Evolutionary conservation across 2,888 invertebrate species (phyloP), one percentile per base, ranked within the genome.

Genomic region (Lasioglossum morio): DNA sequence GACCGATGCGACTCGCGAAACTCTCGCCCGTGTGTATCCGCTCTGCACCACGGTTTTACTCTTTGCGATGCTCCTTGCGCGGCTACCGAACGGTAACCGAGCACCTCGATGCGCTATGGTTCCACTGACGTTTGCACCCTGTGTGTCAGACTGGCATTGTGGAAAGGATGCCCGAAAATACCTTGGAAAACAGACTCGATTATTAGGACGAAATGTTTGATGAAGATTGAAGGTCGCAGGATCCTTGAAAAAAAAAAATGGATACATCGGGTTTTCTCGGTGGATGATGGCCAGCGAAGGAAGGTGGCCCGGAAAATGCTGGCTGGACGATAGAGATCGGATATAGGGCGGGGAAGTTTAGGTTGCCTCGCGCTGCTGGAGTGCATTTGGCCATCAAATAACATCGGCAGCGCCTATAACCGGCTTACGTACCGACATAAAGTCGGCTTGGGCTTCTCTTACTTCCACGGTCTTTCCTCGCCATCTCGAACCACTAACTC

Each of bases 321-420:
- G 73, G 86, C 91, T 82, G 92, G 92, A 92, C 92, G 91, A 93
- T 93, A 92, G 91, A 92, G 93, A 93, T 93, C 92, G 91, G 92
- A 91, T 92, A 91, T 88, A 90, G 89, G 81, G 82, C 23, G 85
- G 78, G 73, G 81, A 81, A 84, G 85, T 85, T 91, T 89, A 91
- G 91, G 93, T 90, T 92, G 92, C 92, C 90, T 93, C 90, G 87
- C 91, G 90, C 86, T 89, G 91, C 91, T 91, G 92, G 92, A 95
- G 95, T 95, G 95, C 95, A 95, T 95, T 95, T 95, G 94, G 94
- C 95, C 95, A 95, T 95, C 95, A 95, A 95, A 95, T 95, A 95
- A 94, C 94, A 95, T 95, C 93, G 95, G 95, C 94, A 94, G 94
- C 92, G 93, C 93, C 95, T 94, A 95, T 95, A 95, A 95, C 95